These are phyloP conservation scores for Carpatolechia fugitivella DNA, from an alignment of 2,888 invertebrate genomes.

Conservation along the genomic window DNA sequence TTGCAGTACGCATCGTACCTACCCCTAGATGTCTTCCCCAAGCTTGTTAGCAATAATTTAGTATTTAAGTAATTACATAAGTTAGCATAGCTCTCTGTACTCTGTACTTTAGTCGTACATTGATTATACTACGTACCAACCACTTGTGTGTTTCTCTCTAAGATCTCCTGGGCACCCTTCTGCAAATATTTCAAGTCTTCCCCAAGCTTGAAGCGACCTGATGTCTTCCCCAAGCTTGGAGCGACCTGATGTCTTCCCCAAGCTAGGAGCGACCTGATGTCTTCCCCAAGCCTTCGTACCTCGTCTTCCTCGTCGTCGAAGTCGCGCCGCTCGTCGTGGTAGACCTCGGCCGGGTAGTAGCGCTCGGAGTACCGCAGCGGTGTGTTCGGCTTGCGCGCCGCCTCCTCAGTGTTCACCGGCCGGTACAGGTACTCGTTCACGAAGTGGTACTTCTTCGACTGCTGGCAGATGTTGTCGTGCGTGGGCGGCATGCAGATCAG, in stretches of 20 bases:
- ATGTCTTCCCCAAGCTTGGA: not conserved
- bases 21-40: too few relatives aligned
- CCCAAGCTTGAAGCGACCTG: too few relatives aligned
- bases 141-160: too few relatives aligned
- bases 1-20: too few relatives aligned
- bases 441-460: constrained; percentile 93
- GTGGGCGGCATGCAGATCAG: constrained; percentile 96
- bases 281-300: too few relatives aligned
- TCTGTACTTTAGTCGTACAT: too few relatives aligned
- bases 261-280: constrained; percentile 14
- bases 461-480: constrained; percentile 92
- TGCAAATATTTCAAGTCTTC: too few relatives aligned
- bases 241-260: not conserved
- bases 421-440: constrained; percentile 96
- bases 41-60: too few relatives aligned
- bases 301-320: constrained; percentile 73
- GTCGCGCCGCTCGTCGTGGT: constrained; percentile 81
- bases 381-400: constrained; percentile 88
- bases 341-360: constrained; percentile 89
- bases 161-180: too few relatives aligned
- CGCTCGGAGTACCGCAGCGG: constrained; percentile 89
- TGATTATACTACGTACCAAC: too few relatives aligned
- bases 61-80: too few relatives aligned
- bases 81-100: too few relatives aligned
- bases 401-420: constrained; percentile 91